Base-by-base conservation (phyloP, 1,140 invertebrate species). In the Euura saliciscinereae region DNA sequence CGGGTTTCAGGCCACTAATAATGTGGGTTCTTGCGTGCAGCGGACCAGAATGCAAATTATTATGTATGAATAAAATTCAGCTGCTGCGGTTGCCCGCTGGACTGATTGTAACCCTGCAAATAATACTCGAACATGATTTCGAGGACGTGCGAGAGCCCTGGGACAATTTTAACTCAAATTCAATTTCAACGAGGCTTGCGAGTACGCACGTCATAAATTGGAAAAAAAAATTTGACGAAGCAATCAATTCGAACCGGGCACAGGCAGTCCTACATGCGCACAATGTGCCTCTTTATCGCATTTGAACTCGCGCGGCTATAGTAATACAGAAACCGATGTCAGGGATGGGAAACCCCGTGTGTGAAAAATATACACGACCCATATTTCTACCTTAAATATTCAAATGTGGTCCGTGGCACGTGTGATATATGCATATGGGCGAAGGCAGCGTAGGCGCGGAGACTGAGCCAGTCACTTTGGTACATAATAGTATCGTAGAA, bases 1-100 rank as follows among this genome's bases (percentile, higher is more conserved):
- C 78, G 51, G 51, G 77, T 70, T 80, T 77, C 66, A 44, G 71
- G 70, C 71, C 69, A 71, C 70, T 82, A 82, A 85, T 84, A 84
- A 84, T 84, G 82, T 80, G 80, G 80, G 76, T 83, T 83, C 81
- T 79, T 79, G 79, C 28, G 28, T 79, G 77, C 71, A 76, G 75
- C 75, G 70, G 81, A 76, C 76, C 75, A 82, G 79, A 81, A 86
- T 85, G 84, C 84, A 86, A 86, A 86, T 86, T 84, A 84, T 82
- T 81, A 72, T 77, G 76, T 71, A 76, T 75, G 76, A 80, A 80
- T 79, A 80, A 84, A 79, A 79, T 76, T 81, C 81, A 81, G 80
- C 80, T 84, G 83, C 77, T 71, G 75, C 64, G 65, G 51, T 67
- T 59, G 44, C 43, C 45, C 64, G 6, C 43, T 59, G 44, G 69